Evolutionary conservation across 2,888 invertebrate genomes (phyloP), one percentile per base, ranked within the genome.

Genomic region (Brachyptera putata): DNA sequence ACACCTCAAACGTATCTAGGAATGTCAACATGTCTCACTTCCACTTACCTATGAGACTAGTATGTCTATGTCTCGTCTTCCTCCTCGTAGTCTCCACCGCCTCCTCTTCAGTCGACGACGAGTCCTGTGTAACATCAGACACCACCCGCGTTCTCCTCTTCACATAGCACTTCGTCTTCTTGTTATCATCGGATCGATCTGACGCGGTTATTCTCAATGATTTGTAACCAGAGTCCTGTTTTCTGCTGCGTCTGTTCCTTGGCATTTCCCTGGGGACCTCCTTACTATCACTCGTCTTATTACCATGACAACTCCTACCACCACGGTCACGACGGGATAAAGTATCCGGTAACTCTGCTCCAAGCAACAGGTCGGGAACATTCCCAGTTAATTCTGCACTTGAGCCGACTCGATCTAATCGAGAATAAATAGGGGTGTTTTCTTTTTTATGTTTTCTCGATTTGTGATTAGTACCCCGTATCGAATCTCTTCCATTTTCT

Each of bases 161-260:
- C 30, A n/a, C n/a, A n/a, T n/a, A 3, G 4, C 41, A 21, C 41
- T 16, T 41, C 41, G 21, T 21, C 41, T 16, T 9, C 2, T 21
- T 3, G 16, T 41, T 41, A 9, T 41, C 41, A 21, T 21, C 2
- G 18, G 21, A n/a, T n/a, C n/a, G n/a, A n/a, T n/a, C n/a, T n/a
- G n/a, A n/a, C n/a, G n/a, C 41, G n/a, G 24, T 24, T 16, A 22
- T 48, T 24, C 50, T 24, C 30, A 50, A 34, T 14, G 50, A 50
- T 13, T 50, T 50, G 50, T 50, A 50, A 14, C 50, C 50, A 1
- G 50, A 50, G 13, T 50, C 50, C 4, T 25, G 26, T 21, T 50
- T 50, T 9, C 50, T 26, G 30, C 13, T 26, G 5, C 30, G 34
- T 13, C 50, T 30, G 50, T n/a, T n/a, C n/a, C n/a, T n/a, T n/a